Conservation (phyloP, 35 echinoderm and acorn worm genomes). For the Hemicentrotus pulcherrimus region DNA sequence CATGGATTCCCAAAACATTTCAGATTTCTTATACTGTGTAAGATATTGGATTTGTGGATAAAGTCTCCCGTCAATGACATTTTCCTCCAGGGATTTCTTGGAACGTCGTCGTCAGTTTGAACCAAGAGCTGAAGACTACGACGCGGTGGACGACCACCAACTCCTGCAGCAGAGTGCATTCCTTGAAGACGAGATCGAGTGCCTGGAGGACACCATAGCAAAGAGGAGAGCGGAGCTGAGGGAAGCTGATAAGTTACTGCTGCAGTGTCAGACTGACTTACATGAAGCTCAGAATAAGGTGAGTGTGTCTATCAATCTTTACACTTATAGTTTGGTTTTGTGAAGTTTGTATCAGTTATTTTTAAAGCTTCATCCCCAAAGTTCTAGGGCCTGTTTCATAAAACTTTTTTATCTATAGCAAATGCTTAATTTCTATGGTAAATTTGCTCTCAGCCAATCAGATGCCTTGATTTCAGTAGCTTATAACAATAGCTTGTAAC, state of each 20-base stretch:
- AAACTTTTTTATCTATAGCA: no score
- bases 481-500: no score
- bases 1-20: no score
- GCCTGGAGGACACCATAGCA: slow-evolving; percentile 81
- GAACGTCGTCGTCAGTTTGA: slow-evolving; percentile 43
- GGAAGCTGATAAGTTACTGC: slow-evolving; percentile 80
- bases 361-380: neutral
- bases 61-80: neutral
- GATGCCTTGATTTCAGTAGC: no score
- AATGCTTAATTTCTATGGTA: no score
- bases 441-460: no score
- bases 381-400: no score
- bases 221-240: slow-evolving; percentile 93
- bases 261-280: slow-evolving; percentile 83
- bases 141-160: slow-evolving; percentile 29
- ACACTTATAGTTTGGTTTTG: neutral
- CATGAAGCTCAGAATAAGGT: slow-evolving; percentile 79
- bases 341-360: neutral
- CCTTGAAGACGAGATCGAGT: slow-evolving; percentile 74
- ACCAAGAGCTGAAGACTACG: slow-evolving; percentile 71
- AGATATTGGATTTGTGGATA: no score
- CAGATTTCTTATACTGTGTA: no score
- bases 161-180: slow-evolving; percentile 46
- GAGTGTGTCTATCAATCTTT: neutral
- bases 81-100: slow-evolving; percentile 68